phyloP scores from a whole-genome alignment of 2,113 vertebrate species.

The Notothenia rossii region DNA sequence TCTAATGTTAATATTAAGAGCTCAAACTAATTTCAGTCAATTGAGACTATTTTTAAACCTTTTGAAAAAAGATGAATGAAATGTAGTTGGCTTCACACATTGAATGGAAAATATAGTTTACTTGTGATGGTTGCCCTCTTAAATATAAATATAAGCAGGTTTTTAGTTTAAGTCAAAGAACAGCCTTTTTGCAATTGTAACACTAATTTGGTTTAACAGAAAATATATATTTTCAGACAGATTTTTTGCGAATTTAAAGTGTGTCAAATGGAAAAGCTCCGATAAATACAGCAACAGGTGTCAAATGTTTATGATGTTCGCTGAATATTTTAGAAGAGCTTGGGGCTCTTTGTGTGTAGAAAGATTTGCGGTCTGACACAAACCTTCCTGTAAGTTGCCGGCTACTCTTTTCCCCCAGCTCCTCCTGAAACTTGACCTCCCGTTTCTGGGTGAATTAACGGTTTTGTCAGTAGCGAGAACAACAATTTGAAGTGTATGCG shows the following conservation, averaged over 20 bases:
- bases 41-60: not conserved
- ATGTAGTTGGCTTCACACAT: not conserved
- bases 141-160: not conserved
- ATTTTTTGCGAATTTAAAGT: not conserved
- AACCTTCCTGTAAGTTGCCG: conserved; percentile 48
- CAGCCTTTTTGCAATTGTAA: not conserved
- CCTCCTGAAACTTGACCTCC: conserved; percentile 75
- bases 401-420: conserved; percentile 22
- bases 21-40: not conserved
- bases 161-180: not conserved
- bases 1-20: not conserved
- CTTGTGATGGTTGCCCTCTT: not conserved
- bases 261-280: not conserved
- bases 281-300: conserved; percentile 61
- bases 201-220: not conserved
- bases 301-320: conserved; percentile 1
- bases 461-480: conserved; percentile 77
- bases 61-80: not conserved
- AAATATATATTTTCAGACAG: not conserved
- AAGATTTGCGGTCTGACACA: conserved; percentile 49
- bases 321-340: conserved; percentile 14
- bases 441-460: conserved; percentile 80
- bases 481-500: conserved; percentile 72
- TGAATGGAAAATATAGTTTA: not conserved
- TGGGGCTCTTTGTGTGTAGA: conserved; percentile 1